These are phyloP conservation scores for Coenobita brevimanus DNA, from an alignment of 1,140 invertebrate species.

Conservation along the genomic window DNA sequence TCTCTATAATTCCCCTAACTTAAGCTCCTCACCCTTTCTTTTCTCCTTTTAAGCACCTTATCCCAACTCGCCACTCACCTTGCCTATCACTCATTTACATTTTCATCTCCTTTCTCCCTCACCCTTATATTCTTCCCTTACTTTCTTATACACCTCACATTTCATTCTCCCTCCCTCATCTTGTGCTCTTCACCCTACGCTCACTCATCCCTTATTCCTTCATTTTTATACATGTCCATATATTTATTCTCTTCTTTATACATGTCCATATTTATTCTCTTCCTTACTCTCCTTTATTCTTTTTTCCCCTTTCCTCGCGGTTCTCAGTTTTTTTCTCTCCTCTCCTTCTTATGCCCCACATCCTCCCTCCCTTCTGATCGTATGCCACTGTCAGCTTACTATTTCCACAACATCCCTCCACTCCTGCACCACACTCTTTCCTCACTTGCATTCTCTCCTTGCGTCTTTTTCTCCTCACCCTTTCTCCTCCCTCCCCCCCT, in stretches of 20 bases:
- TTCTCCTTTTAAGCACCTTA: too few relatives aligned
- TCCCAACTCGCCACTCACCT: too few relatives aligned
- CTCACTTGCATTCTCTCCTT: neutral
- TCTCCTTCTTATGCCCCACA: neutral
- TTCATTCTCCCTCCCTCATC: neutral
- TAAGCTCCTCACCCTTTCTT: too few relatives aligned
- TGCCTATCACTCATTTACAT: too few relatives aligned
- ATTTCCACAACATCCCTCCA: neutral
- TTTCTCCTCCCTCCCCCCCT: neutral
- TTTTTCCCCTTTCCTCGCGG: neutral
- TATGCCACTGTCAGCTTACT: neutral
- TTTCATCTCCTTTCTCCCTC: conserved; percentile 12
- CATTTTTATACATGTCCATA: neutral
- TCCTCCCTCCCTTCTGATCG: neutral
- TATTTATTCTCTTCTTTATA: neutral
- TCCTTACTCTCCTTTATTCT: neutral
- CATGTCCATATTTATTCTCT: neutral
- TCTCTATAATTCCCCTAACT: too few relatives aligned
- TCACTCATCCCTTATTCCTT: neutral
- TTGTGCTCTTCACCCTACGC: neutral
- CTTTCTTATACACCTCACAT: neutral
- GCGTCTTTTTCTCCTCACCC: neutral
- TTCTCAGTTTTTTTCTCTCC: conserved; percentile 8
- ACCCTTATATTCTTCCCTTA: neutral
- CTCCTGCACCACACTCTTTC: neutral